Percentiles rank a stretch among this genome's conserved stretches.
Evolutionary conservation across 2,888 invertebrate genomes (phyloP).

Genomic region (Eupithecia vulgata): DNA sequence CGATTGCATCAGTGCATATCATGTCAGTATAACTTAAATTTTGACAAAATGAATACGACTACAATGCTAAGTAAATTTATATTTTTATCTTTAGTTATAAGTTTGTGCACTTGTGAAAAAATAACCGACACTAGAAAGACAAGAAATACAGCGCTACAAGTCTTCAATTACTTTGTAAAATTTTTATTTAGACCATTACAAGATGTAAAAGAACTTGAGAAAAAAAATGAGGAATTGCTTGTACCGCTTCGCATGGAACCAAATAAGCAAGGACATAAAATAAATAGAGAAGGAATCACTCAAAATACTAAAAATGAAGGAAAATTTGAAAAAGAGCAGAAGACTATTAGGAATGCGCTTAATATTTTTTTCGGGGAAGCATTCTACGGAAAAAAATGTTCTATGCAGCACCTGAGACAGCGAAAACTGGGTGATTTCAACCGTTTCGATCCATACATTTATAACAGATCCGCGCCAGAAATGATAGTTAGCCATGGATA

Average conservation of each 20-base stretch:
- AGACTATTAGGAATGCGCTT: neutral
- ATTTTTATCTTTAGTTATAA: neutral
- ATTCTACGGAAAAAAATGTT: neutral
- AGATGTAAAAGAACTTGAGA: neutral
- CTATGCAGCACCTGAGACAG: neutral
- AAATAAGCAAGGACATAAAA: neutral
- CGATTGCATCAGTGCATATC: neutral
- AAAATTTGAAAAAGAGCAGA: neutral
- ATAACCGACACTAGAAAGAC: neutral
- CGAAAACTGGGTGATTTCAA: neutral
- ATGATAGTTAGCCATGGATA: slow-evolving; percentile 49
- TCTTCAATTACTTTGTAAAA: neutral
- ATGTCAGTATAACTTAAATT: neutral
- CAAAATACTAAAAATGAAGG: neutral
- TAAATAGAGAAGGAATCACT: neutral
- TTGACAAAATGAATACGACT: neutral
- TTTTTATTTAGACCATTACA: neutral
- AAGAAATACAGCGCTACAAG: neutral
- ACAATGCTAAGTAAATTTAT: neutral
- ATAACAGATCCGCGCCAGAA: slow-evolving; percentile 28
- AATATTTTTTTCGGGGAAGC: neutral
- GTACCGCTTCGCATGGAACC: neutral
- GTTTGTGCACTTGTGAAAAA: neutral
- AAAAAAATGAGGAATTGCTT: neutral
- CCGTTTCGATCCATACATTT: neutral